Percentiles rank a stretch among this genome's conserved stretches.
Evolutionary conservation across 2,113 vertebrate genomes (phyloP).

Genomic region (Oryzias javanicus): DNA sequence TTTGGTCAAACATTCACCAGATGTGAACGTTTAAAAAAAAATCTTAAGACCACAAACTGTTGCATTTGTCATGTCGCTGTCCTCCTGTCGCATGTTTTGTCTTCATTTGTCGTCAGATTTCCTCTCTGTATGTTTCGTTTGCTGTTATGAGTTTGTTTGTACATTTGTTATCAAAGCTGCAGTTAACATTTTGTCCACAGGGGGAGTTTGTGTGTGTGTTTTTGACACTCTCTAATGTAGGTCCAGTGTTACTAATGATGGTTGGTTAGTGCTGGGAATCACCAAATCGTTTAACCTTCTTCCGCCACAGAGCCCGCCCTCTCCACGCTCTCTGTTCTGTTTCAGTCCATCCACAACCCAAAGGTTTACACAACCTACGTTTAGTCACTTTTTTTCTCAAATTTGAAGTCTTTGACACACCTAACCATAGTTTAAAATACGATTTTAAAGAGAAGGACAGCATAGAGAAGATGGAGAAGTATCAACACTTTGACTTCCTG

Average conservation of each 20-base stretch:
- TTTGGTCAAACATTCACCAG: too few species aligned
- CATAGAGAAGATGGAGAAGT: too few species aligned
- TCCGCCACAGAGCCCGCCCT: conserved; percentile 28
- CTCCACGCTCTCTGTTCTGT: conserved; percentile 37
- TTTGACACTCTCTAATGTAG: conserved; percentile 18
- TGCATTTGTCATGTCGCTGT: conserved; percentile 28
- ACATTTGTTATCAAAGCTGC: too few species aligned
- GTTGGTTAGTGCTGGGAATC: conserved; percentile 53
- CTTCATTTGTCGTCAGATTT: conserved; percentile 13
- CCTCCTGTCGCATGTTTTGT: conserved; percentile 13
- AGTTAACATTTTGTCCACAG: background rate
- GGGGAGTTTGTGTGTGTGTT: background rate
- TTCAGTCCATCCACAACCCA: conserved; percentile 28
- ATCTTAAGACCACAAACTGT: conserved; percentile 17
- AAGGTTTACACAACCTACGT: too few species aligned
- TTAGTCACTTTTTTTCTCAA: background rate
- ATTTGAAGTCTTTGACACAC: too few species aligned
- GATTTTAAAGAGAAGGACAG: too few species aligned
- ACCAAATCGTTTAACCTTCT: conserved; percentile 37
- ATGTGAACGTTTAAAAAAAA: background rate
- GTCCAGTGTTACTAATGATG: conserved; percentile 55
- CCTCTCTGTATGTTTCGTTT: background rate
- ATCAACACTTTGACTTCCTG: too few species aligned
- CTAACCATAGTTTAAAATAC: too few species aligned
- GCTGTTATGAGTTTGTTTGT: too few species aligned